A percentile compares a stretch with the other conserved stretches of the same genome.
phyloP scores from a whole-genome alignment of 2,888 invertebrate species.

The Halictus ligatus region DNA sequence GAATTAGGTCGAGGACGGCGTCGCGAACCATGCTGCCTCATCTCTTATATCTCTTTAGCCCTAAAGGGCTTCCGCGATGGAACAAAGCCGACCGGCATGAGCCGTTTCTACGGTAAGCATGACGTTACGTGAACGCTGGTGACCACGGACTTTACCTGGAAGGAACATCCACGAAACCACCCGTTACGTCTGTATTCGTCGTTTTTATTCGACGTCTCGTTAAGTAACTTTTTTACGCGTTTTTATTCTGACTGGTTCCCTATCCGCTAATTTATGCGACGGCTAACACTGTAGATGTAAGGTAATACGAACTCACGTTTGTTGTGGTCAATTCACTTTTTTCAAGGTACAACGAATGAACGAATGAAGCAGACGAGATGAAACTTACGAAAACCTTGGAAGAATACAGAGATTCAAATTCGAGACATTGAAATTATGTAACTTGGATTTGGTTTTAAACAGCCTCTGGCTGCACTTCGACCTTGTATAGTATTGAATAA shows the following conservation, averaged over 20 bases:
- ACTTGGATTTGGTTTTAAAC: not conserved
- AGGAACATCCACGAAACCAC: not conserved
- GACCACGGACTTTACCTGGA: not conserved
- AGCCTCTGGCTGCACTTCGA: not conserved
- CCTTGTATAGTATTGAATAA: not conserved
- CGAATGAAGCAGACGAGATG: no score
- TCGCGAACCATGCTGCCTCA: constrained; percentile 77
- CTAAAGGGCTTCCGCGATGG: constrained; percentile 65
- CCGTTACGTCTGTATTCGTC: not conserved
- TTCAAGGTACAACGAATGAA: no score
- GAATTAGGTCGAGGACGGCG: constrained; percentile 78
- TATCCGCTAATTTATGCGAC: not conserved
- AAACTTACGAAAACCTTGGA: no score
- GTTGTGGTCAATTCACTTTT: no score
- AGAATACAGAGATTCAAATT: no score
- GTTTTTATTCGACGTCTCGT: not conserved
- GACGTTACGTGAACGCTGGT: constrained; percentile 25
- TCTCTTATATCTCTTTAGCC: constrained; percentile 70
- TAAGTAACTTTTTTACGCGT: not conserved
- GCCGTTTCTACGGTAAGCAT: constrained; percentile 22
- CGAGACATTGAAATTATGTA: not conserved
- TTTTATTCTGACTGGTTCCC: not conserved
- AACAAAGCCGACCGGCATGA: constrained; percentile 42
- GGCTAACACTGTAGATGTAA: not conserved
- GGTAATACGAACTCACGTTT: no score